Evolutionary conservation across 2,113 vertebrate genomes (phyloP).

Genomic region (Stigmatopora argus): DNA sequence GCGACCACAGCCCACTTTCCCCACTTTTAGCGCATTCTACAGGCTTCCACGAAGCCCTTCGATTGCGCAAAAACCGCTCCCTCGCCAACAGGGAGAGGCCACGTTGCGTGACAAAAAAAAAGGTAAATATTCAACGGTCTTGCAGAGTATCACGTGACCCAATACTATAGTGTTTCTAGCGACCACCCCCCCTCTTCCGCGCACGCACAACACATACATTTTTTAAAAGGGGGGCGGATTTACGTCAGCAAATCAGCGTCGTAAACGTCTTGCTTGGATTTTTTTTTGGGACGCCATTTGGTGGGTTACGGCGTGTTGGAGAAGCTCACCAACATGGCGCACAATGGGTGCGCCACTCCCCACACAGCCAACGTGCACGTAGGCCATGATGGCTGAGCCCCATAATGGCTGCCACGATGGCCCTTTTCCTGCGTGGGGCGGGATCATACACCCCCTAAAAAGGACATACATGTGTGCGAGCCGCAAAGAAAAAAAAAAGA

Average conservation of each 20-base stretch:
- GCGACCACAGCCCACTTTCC: neutral
- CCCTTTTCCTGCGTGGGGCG: conserved; percentile 46
- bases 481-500: neutral
- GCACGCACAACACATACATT: conserved; percentile 12
- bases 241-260: conserved; percentile 1
- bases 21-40: neutral
- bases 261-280: neutral
- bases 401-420: conserved; percentile 66
- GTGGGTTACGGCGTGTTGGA: neutral
- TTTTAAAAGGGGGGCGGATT: neutral
- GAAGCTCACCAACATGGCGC: conserved; percentile 45
- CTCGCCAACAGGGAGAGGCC: conserved; percentile 27
- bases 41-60: conserved; percentile 6
- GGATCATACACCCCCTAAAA: conserved; percentile 30
- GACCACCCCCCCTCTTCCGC: conserved; percentile 23
- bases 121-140: conserved; percentile 68
- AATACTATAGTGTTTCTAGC: conserved; percentile 49
- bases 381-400: conserved; percentile 60
- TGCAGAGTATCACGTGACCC: conserved; percentile 62
- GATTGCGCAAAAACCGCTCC: neutral
- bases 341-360: conserved; percentile 58
- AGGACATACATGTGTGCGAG: conserved; percentile 40
- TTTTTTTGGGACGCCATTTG: neutral
- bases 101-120: conserved; percentile 61
- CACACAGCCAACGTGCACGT: conserved; percentile 50